Evolutionary conservation across 2,113 vertebrate species (phyloP), one percentile per base, ranked within the genome.

Genomic region (Empidonax traillii): DNA sequence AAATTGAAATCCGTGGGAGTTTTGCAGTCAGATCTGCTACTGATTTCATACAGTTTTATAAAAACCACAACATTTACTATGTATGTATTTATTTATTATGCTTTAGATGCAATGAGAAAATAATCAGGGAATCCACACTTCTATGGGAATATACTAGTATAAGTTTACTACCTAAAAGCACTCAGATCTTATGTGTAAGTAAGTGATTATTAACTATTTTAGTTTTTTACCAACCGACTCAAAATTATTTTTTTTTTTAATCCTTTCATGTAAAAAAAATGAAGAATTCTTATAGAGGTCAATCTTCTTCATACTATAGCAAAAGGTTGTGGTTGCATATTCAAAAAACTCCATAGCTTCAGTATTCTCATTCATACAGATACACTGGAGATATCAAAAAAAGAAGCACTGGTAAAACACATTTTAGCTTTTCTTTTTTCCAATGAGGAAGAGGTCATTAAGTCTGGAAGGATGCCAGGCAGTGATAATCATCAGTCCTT

Each of bases 401-500:
- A 83, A 58, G 18, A 85, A 63, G 59, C 20, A 87, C 24, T 2
- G 3, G 18, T 37, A 16, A 41, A 83, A 83, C 24, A 73, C 3
- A 17, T 63, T 80, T 93, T 37, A 82, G 8, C 13, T 67, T 90
- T 74, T 39, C 61, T 51, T 58, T 61, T 80, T 71, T 39, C 43
- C n/a, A 41, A 1, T 20, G 27, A 89, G 58, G 63, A 73, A 31
- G 31, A 93, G 80, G 27, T 22, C 35, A 59, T 90, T 90, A 83
- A 66, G 9, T 10, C 73, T 89, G 65, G 89, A 89, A 93, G 56
- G 44, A 80, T 89, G 96, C 94, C 94, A 95, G 62, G 72, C 55
- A n/a, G 49, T 68, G 93, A 96, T 97, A 97, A 82, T 91, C 74
- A 96, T 94, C 83, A 81, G 87, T 95, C 80, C 92, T 97, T 94